Evolutionary conservation across 2,113 vertebrate genomes (phyloP).

Genomic region (Bubo blakistoni): DNA sequence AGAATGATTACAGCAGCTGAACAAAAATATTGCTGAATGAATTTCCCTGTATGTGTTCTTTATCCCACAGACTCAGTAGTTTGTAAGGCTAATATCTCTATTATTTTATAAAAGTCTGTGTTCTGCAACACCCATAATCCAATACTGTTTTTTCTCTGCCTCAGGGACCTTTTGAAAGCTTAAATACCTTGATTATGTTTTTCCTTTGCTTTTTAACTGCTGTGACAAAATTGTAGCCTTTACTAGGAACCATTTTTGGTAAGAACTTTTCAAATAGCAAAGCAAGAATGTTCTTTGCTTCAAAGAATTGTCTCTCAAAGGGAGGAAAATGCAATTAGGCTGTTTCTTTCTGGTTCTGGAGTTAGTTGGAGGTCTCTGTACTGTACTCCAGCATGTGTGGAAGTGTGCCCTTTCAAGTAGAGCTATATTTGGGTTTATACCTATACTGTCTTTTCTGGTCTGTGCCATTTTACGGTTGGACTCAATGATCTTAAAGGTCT

Average conservation of each 20-base stretch:
- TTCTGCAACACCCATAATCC: background rate
- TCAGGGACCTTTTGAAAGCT: background rate
- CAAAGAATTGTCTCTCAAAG: background rate
- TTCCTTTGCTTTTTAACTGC: background rate
- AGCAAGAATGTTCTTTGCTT: background rate
- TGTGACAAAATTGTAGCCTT: background rate
- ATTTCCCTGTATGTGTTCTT: background rate
- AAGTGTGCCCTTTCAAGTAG: background rate
- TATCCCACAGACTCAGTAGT: background rate
- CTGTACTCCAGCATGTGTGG: background rate
- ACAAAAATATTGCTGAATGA: background rate
- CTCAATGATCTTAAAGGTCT: background rate
- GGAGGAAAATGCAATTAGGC: background rate
- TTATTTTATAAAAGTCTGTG: background rate
- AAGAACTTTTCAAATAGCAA: background rate
- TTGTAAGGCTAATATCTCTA: background rate
- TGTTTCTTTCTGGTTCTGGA: background rate
- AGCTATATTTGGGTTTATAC: background rate
- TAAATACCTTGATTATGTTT: background rate
- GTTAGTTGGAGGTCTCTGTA: background rate
- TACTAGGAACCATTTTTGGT: background rate
- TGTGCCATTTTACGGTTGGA: background rate
- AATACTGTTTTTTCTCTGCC: background rate
- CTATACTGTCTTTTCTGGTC: background rate
- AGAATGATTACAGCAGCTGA: background rate